Evolutionary conservation across 2,888 invertebrate species (phyloP), one percentile per base, ranked within the genome.

Genomic region (Steromphala cineraria): DNA sequence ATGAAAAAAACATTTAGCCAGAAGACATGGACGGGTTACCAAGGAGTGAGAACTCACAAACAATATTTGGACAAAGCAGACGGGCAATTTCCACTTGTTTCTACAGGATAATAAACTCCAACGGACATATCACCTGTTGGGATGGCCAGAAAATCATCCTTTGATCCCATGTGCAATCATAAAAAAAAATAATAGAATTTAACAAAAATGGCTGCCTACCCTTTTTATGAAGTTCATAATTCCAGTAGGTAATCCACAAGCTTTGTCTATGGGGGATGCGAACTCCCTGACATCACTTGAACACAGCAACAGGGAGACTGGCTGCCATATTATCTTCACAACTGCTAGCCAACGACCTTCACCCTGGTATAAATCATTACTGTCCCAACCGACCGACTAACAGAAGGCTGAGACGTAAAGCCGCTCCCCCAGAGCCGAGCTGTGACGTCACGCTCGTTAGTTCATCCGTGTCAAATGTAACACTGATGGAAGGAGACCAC

Each of bases 321-420:
- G 28, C 62, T 62, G 28, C 62, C 62, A 62, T 62, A 28, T 24
- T 62, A 62, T 15, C 62, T 62, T 62, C 62, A 62, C 62, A 62
- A 62, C 62, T 62, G 62, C 62, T 62, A 62, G 24, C 62, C 15
- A 62, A 62, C 17, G 62, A 62, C 62, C 62, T 62, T 62, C 62
- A 62, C 62, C 62, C 28, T 31, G 24, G 62, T 28, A 62, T 62
- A 62, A 62, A 62, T 62, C 62, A 62, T 62, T 62, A 62, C 62
- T 62, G 28, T 15, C 28, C 62, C 28, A 21, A 46, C 46, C 46
- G 46, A 46, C 46, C 46, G 62, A 62, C 28, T 62, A 28, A 62
- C 62, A 62, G 62, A 62, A 62, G 62, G 62, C 28, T 62, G 62
- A 13, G 24, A 62, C 28, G 62, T 31, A 28, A 28, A 28, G 24